Conservation (phyloP, 2,888 invertebrate genomes). For the Chymomyza fuscimana region DNA sequence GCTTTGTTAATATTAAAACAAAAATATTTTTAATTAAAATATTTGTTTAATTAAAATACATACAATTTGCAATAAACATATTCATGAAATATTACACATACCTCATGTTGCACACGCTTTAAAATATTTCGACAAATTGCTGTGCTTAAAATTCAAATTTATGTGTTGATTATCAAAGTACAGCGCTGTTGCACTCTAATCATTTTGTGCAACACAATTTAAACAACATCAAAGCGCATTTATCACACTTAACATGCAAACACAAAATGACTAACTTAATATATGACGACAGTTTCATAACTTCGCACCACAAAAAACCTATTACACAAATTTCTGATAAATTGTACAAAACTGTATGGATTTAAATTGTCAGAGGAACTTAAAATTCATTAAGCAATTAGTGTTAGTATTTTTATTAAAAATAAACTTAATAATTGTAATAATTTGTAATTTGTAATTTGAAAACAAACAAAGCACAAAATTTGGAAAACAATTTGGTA, state of each 20-base stretch:
- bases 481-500: too few species aligned
- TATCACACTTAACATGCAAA: conserved; percentile 67
- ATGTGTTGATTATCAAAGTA: conserved; percentile 64
- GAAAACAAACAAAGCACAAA: too few species aligned
- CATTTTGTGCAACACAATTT: conserved; percentile 13
- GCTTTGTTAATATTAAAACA: neutral
- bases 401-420: too few species aligned
- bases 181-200: conserved; percentile 8
- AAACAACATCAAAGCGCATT: conserved; percentile 64
- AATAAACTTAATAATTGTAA: too few species aligned
- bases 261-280: conserved; percentile 44
- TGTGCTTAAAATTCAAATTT: conserved; percentile 45
- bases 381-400: too few species aligned
- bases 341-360: neutral
- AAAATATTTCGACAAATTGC: conserved; percentile 51
- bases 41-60: conserved; percentile 62
- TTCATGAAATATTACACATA: conserved; percentile 40
- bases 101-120: conserved; percentile 36
- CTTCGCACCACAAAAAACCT: neutral
- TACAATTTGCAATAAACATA: conserved; percentile 26
- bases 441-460: too few species aligned
- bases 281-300: conserved; percentile 26
- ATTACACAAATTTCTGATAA: neutral
- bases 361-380: too few species aligned
- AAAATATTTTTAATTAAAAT: conserved; percentile 63